These are phyloP conservation scores for Drosophila chauvacae DNA, from an alignment of 1,140 invertebrate genomes.

Conservation along the genomic window DNA sequence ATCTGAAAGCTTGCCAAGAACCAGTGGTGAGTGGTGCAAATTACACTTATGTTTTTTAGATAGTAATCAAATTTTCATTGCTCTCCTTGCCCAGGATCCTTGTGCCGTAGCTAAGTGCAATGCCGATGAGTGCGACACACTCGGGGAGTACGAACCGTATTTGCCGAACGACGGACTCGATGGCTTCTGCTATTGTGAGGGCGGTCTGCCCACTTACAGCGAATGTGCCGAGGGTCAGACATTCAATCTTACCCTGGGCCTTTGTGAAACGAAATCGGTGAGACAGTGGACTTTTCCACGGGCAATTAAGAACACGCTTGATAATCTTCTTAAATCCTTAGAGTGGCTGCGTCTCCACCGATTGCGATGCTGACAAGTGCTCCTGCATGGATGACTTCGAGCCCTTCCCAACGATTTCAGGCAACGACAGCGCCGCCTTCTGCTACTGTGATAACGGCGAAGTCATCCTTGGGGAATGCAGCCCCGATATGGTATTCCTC, in stretches of 20 bases:
- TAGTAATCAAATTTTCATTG: background rate
- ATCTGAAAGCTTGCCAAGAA: conserved; percentile 10
- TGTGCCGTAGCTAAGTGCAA: conserved; percentile 16
- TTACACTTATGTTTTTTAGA: background rate
- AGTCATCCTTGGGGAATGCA: conserved; percentile 23
- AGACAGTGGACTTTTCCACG: background rate
- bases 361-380: conserved; percentile 43
- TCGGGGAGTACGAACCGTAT: conserved; percentile 20
- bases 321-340: background rate
- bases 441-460: conserved; percentile 40
- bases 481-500: conserved; percentile 21
- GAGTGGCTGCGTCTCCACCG: background rate
- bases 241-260: background rate
- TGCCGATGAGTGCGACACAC: conserved; percentile 11
- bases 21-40: conserved; percentile 18
- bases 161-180: conserved; percentile 13
- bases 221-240: conserved; percentile 11
- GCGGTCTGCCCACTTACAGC: conserved; percentile 27
- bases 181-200: conserved; percentile 55
- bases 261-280: conserved; percentile 35
- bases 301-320: too few relatives aligned
- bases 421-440: conserved; percentile 16
- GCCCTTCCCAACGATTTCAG: conserved; percentile 34
- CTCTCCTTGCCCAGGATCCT: conserved; percentile 10
- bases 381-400: background rate